phyloP scores from a whole-genome alignment of 1,140 invertebrate species.

The Bombus soroeensis region DNA sequence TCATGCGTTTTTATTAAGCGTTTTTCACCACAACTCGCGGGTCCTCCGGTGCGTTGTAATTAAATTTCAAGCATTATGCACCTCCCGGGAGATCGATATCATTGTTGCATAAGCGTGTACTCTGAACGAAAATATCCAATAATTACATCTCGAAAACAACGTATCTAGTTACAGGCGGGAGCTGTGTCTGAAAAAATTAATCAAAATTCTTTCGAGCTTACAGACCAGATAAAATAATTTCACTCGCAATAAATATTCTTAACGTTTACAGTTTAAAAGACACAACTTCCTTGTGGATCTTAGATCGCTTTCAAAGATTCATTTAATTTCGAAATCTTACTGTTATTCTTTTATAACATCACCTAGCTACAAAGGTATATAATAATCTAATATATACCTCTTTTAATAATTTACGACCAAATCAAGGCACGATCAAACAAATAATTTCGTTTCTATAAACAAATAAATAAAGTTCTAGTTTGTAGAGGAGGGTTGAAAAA shows the following conservation, averaged over 20 bases:
- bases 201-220: slow-evolving; percentile 20
- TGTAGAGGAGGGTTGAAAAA: no score
- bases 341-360: no score
- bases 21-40: slow-evolving; percentile 40
- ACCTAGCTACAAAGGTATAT: no score
- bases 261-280: background rate
- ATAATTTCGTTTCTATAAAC: background rate
- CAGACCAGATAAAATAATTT: background rate
- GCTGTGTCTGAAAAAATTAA: slow-evolving; percentile 12
- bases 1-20: slow-evolving; percentile 61
- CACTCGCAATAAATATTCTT: background rate
- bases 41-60: slow-evolving; percentile 60
- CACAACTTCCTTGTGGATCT: background rate
- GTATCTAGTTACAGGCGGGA: background rate
- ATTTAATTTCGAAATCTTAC: background rate
- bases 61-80: slow-evolving; percentile 66
- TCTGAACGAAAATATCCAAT: slow-evolving; percentile 45
- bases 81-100: slow-evolving; percentile 54
- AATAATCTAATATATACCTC: no score
- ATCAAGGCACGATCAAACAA: no score
- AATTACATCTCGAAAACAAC: slow-evolving; percentile 28
- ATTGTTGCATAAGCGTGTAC: slow-evolving; percentile 49
- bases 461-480: background rate
- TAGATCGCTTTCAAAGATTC: background rate
- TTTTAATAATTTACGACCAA: no score